Evolutionary conservation across 2,888 invertebrate species (phyloP), one percentile per base, ranked within the genome.

Genomic region (Clanis bilineata): DNA sequence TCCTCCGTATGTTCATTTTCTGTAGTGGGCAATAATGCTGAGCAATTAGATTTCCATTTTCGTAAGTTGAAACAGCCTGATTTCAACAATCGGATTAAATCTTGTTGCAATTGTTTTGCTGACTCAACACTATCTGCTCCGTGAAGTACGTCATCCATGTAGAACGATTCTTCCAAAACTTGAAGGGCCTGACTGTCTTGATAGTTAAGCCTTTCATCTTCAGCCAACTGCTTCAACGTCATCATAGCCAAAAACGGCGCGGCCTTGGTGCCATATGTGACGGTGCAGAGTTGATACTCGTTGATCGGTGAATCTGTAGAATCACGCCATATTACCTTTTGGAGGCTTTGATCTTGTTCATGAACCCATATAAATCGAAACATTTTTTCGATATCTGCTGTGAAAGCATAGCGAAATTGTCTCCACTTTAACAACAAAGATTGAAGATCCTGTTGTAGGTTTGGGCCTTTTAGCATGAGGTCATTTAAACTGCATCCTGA

Each of bases 351-450:
- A 7, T 60, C 58, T 56, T 43, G 7, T 43, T 43, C 43, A 18
- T 43, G 43, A 1, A 43, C 9, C 43, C 43, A 43, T 9, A 21
- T 43, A 9, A 9, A 9, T 2, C 43, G 43, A 43, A 18, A 43
- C 43, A 43, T 43, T 43, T 21, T 43, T 32, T 64, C 61, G 1
- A 61, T 61, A 12, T 61, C 63, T 0, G 63, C 59, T 1, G 58
- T 63, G 22, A 59, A 61, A 1, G 59, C 63, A 22, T 28, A 57
- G 1, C 36, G 41, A 51, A 56, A 61, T 28, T 61, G 57, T 28
- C 63, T 55, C 63, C 63, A 61, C 39, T 54, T 36, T 47, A 59
- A 12, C 5, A 41, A 18, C 5, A 41, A 18, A 18, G 41, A 41
- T 18, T 41, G 41, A 0, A 41, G 18, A 15, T 41, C 41, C 18